Conservation (phyloP, 2,888 invertebrate species). For the Platycnemis pennipes region DNA sequence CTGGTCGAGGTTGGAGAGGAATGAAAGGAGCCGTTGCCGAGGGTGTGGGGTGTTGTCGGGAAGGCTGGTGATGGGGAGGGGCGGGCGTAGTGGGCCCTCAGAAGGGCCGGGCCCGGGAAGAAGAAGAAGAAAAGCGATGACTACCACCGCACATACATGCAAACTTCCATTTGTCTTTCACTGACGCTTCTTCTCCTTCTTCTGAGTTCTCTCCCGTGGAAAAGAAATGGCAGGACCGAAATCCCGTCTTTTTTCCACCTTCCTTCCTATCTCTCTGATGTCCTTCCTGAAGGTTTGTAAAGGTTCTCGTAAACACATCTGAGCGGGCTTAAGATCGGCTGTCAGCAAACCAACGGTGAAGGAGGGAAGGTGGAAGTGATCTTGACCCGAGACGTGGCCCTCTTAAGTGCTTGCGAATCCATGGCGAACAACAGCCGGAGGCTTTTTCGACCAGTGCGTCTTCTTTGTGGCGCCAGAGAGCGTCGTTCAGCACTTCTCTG, state of each 20-base stretch:
- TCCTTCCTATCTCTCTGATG: neutral
- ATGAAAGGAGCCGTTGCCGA: neutral
- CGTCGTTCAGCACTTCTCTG: neutral
- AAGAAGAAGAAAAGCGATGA: neutral
- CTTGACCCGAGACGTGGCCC: neutral
- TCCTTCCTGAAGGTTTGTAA: neutral
- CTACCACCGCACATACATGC: neutral
- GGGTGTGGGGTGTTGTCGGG: neutral
- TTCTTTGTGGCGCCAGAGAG: too few species aligned
- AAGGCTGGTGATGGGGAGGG: neutral
- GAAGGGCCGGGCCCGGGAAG: neutral
- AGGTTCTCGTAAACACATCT: neutral
- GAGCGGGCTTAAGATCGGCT: neutral
- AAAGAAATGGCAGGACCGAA: neutral
- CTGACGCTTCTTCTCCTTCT: constrained; percentile 19
- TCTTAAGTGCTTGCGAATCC: neutral
- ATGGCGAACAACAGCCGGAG: neutral
- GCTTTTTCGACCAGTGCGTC: too few species aligned
- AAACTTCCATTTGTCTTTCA: constrained; percentile 32
- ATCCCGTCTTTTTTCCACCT: neutral
- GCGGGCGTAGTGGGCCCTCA: neutral
- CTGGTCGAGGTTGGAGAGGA: neutral
- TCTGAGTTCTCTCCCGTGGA: neutral
- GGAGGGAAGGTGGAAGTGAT: neutral
- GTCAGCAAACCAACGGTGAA: neutral